These are phyloP conservation scores for Corythornis cristatus DNA, from an alignment of 2,113 vertebrate species.

Conservation along the genomic window DNA sequence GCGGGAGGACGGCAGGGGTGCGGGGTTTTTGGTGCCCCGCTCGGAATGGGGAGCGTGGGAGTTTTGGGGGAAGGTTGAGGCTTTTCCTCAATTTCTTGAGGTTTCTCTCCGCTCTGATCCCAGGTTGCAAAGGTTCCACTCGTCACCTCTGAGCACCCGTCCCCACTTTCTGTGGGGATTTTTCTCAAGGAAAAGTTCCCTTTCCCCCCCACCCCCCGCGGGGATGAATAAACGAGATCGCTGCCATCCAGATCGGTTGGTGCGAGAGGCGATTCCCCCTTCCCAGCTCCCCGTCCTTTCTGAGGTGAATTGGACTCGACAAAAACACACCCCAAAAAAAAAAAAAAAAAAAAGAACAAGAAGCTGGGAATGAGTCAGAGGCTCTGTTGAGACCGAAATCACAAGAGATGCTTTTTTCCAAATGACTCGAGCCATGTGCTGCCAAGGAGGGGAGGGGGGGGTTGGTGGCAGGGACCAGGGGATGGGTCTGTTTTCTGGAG, in stretches of 20 bases:
- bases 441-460: background rate
- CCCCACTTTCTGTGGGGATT: background rate
- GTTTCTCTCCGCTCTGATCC: background rate
- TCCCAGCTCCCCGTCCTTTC: background rate
- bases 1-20: background rate
- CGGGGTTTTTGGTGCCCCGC: fast-evolving
- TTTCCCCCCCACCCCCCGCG: fast-evolving
- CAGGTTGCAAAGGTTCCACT: background rate
- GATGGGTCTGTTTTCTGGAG: background rate
- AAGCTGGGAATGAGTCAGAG: conserved; percentile 28
- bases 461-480: background rate
- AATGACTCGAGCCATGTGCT: conserved; percentile 27
- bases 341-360: background rate
- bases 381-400: background rate
- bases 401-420: conserved; percentile 51
- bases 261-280: background rate
- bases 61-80: background rate
- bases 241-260: background rate
- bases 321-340: background rate
- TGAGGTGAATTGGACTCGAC: background rate
- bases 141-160: background rate
- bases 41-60: background rate
- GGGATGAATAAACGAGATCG: background rate
- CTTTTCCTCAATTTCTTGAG: background rate
- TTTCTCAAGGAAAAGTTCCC: background rate